These are phyloP conservation scores for Rhadina sibilatrix DNA, from an alignment of 2,113 vertebrate species.

Conservation along the genomic window DNA sequence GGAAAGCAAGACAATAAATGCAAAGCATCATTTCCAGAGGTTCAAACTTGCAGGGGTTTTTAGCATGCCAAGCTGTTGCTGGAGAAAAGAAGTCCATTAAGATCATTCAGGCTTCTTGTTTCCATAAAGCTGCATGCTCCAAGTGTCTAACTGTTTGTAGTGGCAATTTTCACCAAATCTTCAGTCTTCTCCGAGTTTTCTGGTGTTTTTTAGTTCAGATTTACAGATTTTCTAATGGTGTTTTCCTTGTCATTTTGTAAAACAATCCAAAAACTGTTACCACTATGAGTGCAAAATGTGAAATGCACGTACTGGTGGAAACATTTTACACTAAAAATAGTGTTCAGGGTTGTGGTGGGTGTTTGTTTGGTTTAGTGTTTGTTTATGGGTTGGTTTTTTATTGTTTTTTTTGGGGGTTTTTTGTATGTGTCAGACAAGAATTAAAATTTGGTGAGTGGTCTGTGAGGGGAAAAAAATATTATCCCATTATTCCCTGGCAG, in stretches of 20 bases:
- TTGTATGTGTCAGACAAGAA: not conserved
- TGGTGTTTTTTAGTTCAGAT: not conserved
- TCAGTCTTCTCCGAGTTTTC: not conserved
- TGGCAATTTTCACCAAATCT: not conserved
- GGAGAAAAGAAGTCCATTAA: not conserved
- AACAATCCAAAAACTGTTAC: not conserved
- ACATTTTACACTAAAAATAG: not conserved
- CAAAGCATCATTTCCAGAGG: not conserved
- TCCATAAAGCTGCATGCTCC: not conserved
- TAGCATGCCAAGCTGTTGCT: not conserved
- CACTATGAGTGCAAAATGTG: not conserved
- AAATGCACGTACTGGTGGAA: accelerated
- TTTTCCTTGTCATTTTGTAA: not conserved
- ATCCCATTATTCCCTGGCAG: not conserved
- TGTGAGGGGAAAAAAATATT: not conserved
- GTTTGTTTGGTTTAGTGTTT: not conserved
- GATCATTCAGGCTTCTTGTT: not conserved
- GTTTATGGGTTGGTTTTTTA: too few species aligned
- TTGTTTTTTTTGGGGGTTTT: not conserved
- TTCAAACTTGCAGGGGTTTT: not conserved
- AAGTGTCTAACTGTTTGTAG: not conserved
- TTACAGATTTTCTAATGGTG: not conserved
- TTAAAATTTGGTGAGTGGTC: not conserved
- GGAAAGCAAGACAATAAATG: not conserved
- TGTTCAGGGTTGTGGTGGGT: too few species aligned